These are phyloP conservation scores for Datnioides undecimradiatus DNA, from an alignment of 2,113 vertebrate genomes.

Conservation along the genomic window DNA sequence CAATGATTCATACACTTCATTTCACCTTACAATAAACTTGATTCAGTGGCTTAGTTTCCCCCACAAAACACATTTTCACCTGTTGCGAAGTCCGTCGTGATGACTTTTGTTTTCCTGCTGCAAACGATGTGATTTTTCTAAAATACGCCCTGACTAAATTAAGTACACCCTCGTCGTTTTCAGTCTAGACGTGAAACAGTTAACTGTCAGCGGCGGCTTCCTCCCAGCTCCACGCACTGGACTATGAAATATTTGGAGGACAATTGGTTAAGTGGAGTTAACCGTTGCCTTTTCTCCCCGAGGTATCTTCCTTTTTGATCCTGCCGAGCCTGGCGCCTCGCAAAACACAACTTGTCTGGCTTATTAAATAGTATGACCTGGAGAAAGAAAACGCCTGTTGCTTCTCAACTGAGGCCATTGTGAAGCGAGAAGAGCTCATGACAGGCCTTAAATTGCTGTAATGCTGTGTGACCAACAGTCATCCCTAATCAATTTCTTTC, in stretches of 20 bases:
- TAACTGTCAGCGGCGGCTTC: constrained; percentile 73
- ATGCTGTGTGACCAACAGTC: constrained; percentile 84
- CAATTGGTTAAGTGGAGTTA: constrained; percentile 88
- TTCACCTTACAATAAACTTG: not conserved
- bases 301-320: constrained; percentile 88
- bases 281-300: constrained; percentile 86
- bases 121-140: not conserved
- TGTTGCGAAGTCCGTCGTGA: too few relatives aligned
- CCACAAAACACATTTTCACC: not conserved
- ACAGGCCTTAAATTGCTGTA: constrained; percentile 84
- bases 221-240: constrained; percentile 76
- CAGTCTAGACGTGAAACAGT: constrained; percentile 68
- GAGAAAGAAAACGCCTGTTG: constrained; percentile 85
- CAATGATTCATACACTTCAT: not conserved
- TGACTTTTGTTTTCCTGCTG: not conserved
- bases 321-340: constrained; percentile 88
- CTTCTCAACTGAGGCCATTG: constrained; percentile 83
- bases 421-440: constrained; percentile 79
- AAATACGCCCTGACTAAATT: constrained; percentile 4
- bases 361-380: constrained; percentile 88
- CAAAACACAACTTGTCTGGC: constrained; percentile 89
- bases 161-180: not conserved
- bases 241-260: constrained; percentile 85
- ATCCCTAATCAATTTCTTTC: constrained; percentile 79
- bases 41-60: not conserved